Percentiles rank a stretch among this genome's conserved stretches.
Conservation (phyloP, 2,797 vertebrate genomes). For the Bovichtus diacanthus region DNA sequence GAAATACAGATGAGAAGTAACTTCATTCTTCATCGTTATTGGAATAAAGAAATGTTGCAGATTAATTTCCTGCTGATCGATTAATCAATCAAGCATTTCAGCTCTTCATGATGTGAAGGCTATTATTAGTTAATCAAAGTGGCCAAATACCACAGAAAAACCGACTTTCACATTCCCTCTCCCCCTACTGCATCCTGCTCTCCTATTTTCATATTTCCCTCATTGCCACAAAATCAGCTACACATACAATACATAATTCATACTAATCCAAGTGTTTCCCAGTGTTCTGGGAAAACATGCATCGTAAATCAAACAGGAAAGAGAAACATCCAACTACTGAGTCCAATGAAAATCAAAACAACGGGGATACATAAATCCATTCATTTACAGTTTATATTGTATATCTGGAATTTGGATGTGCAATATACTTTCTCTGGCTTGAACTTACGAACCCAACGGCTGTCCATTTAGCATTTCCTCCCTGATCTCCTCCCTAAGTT, state of each 20-base stretch:
- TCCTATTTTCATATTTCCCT: neutral
- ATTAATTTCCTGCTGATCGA: neutral
- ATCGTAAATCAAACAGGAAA: conserved; percentile 3
- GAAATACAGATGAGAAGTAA: neutral
- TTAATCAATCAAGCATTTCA: neutral
- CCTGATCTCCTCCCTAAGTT: conserved; percentile 68
- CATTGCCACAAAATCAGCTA: neutral
- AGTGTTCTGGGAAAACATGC: neutral
- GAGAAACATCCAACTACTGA: neutral
- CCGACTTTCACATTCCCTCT: neutral
- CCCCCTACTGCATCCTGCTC: neutral
- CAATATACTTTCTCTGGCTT: conserved; percentile 20
- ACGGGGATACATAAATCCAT: neutral
- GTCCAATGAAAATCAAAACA: neutral
- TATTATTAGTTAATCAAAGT: neutral
- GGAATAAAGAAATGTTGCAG: too few species aligned
- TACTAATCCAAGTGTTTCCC: neutral
- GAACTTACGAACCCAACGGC: conserved; percentile 66
- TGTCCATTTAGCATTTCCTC: conserved; percentile 62
- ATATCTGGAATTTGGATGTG: neutral
- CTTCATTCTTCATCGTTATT: too few species aligned
- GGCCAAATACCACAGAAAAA: neutral
- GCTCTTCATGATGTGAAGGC: neutral
- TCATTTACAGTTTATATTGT: neutral
- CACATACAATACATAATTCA: neutral